Percentiles rank a stretch among this genome's conserved stretches.
phyloP scores from a whole-genome alignment of 2,113 vertebrate genomes.

The Synodontis membranacea region DNA sequence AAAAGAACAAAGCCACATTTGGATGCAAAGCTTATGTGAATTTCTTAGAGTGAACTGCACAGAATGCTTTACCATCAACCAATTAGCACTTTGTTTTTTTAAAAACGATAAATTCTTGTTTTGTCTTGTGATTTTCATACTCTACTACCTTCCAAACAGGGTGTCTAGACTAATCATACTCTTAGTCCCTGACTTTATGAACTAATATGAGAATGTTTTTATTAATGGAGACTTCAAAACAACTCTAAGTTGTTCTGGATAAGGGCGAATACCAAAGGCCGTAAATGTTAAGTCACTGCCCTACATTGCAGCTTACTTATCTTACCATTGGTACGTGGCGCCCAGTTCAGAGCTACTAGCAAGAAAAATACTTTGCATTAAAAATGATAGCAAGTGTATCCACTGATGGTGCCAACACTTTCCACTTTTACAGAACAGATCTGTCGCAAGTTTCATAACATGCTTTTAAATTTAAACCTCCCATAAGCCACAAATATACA shows the following conservation, averaged over 20 bases:
- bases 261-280: not conserved
- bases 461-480: not conserved
- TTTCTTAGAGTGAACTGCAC: not conserved
- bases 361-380: too few species aligned
- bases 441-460: not conserved
- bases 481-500: not conserved
- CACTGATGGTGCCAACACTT: not conserved
- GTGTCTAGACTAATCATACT: not conserved
- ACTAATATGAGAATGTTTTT: not conserved
- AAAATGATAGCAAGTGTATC: not conserved
- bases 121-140: not conserved
- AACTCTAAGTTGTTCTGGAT: not conserved
- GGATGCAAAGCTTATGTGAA: not conserved
- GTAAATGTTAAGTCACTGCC: not conserved
- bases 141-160: not conserved
- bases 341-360: not conserved
- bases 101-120: not conserved
- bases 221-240: not conserved
- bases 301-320: not conserved
- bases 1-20: slow-evolving; percentile 1
- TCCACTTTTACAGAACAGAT: too few species aligned
- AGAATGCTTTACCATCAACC: not conserved
- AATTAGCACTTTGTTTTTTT: not conserved
- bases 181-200: not conserved
- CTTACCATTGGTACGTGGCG: not conserved